Base-by-base conservation (phyloP, 2,888 invertebrate genomes). In the Ophonus ardosiacus region DNA sequence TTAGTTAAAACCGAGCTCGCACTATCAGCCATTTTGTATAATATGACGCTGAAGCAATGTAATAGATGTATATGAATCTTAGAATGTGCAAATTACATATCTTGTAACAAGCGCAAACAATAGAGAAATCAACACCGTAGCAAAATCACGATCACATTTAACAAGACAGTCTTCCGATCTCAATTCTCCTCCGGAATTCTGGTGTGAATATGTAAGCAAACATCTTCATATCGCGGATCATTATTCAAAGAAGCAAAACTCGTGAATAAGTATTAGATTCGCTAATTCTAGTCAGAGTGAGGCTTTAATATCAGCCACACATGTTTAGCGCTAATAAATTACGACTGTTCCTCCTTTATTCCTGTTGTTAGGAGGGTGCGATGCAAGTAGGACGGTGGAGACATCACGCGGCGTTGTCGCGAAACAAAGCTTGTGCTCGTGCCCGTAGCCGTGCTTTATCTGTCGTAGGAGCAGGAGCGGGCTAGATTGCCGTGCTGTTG, bases 401-500 rank as follows among this genome's bases (percentile, higher is more conserved):
- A 74, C 71, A 40, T 74, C 71, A 74, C 40, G 40, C 43, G 71
- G 71, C 71, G 71, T 74, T 74, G 71, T 74, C 71, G 71, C 71
- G 68, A 56, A 68, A 82, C 82, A 82, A 82, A 82, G 82, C 68
- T 21, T 24, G 31, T 21, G 43, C 68, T 43, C 31, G 56, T 43
- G 43, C 43, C 43, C 13, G 2, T 31, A 31, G 43, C 8, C 81
- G 81, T 82, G 71, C 82, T 82, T 82, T 82, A 82, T 82, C 82
- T 82, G 82, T 68, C 68, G 24, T 13, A 43, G 71, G 43, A 43
- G 51, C 21, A 8, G 74, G 10, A 15, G 51, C 51, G 4, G 71
- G 21, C 38, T 80, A 80, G 80, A 80, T 80, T 80, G 80, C 80
- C 68, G 65, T 68, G 21, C 15, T 71, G 82, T 82, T 82, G 82